Evolutionary conservation across 2,113 vertebrate genomes (phyloP).

Genomic region (Chaetorhynchus papuensis): DNA sequence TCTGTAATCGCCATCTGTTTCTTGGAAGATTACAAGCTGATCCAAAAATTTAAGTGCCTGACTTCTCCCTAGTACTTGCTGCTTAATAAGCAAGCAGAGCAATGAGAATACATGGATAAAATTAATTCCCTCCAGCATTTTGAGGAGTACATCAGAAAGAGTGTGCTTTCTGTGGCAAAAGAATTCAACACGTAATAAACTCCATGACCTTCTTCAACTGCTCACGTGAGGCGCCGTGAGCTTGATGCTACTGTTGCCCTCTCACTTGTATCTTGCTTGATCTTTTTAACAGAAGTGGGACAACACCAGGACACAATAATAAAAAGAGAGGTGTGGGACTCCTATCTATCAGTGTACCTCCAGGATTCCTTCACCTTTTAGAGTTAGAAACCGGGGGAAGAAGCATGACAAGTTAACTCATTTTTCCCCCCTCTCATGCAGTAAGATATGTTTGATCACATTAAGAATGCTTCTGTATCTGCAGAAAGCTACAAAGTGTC

Average conservation of each 20-base stretch:
- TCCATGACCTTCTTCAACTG: neutral
- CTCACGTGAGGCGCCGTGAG: neutral
- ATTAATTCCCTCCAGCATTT: neutral
- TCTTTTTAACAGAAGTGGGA: neutral
- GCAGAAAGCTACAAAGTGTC: neutral
- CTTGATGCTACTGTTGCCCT: neutral
- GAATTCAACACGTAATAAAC: neutral
- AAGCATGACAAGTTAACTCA: neutral
- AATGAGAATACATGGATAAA: neutral
- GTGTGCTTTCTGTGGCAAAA: neutral
- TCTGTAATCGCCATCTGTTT: constrained; percentile 50
- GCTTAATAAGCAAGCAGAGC: neutral
- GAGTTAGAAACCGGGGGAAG: neutral
- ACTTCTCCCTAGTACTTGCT: neutral
- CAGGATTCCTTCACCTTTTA: neutral
- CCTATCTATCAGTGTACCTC: neutral
- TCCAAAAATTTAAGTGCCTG: constrained; percentile 12
- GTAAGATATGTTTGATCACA: neutral
- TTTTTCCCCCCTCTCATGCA: neutral
- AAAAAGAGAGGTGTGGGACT: neutral
- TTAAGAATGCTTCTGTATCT: neutral
- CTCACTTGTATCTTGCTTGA: neutral
- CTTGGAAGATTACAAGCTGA: constrained; percentile 42
- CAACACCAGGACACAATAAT: neutral
- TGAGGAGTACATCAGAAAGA: neutral